Percentiles rank a stretch among this genome's conserved stretches.
Evolutionary conservation across 2,888 invertebrate genomes (phyloP).

Genomic region (Marronus borbonicus): DNA sequence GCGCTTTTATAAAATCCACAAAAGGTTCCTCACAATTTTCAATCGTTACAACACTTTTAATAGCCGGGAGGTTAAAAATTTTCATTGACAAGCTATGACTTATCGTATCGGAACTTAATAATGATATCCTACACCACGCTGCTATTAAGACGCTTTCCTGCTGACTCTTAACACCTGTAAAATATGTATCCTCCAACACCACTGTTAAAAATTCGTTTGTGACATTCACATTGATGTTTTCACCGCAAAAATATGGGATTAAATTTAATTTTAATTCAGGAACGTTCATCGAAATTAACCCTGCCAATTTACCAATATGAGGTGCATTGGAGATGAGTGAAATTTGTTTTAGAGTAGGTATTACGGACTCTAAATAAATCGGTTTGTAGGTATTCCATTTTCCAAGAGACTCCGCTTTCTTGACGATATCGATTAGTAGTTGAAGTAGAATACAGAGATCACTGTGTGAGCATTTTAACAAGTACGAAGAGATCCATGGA

Average conservation of each 20-base stretch:
- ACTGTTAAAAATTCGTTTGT: slow-evolving; percentile 60
- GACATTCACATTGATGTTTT: slow-evolving; percentile 61
- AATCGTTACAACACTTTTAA: slow-evolving; percentile 52
- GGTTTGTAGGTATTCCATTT: slow-evolving; percentile 64
- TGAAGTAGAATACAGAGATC: slow-evolving; percentile 63
- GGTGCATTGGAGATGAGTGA: slow-evolving; percentile 57
- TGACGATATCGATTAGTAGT: slow-evolving; percentile 60
- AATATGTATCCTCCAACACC: slow-evolving; percentile 60
- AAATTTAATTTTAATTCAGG: slow-evolving; percentile 33
- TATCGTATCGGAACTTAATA: slow-evolving; percentile 60
- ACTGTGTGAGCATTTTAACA: slow-evolving; percentile 61
- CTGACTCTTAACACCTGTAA: slow-evolving; percentile 57
- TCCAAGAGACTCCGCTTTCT: slow-evolving; percentile 56
- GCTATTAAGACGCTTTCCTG: slow-evolving; percentile 63
- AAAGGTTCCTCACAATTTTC: slow-evolving; percentile 60
- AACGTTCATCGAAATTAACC: slow-evolving; percentile 57
- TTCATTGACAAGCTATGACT: slow-evolving; percentile 59
- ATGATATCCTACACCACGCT: slow-evolving; percentile 65
- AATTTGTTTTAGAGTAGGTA: slow-evolving; percentile 62
- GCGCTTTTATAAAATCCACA: slow-evolving; percentile 61
- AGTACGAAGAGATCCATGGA: slow-evolving; percentile 65
- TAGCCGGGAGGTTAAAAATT: slow-evolving; percentile 61
- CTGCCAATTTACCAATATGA: slow-evolving; percentile 64
- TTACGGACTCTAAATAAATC: slow-evolving; percentile 61
- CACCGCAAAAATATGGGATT: slow-evolving; percentile 51